Evolutionary conservation across 2,797 vertebrate species (phyloP), one percentile per base, ranked within the genome.

Genomic region (Gallinago stenura): DNA sequence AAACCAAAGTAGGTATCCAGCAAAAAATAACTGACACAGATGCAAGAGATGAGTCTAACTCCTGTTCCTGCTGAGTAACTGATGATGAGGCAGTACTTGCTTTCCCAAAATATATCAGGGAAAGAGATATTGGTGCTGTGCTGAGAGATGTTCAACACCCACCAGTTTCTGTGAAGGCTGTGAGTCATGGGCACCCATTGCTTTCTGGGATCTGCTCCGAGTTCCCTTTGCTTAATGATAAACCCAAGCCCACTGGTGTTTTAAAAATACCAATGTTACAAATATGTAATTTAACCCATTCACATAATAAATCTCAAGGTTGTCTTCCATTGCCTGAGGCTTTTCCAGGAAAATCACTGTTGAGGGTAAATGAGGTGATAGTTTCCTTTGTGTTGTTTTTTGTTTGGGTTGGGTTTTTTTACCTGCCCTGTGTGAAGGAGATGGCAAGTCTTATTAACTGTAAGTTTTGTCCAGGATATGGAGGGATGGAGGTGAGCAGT

Each of bases 11-110:
- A 82, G 53, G 11, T 80, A 43, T 15, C 28, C 28, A 37, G 66
- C 86, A 75, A 93, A 89, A 91, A 94, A 89, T 93, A 96, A 89
- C 93, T 90, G 93, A 66, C 93, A 93, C 66, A 77, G 83, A 92
- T 94, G 95, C 81, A 50, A 50, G 83, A 48, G 75, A 70, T 83
- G 81, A 93, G 60, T 66, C 68, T 41, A 58, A 73, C 58, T 96
- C 16, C 71, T 77, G 71, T 93, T 96, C 89, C 83, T 96, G 94
- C 95, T 96, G 94, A 96, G 93, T 92, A 96, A 97, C 91, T 69
- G 83, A 57, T 95, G 96, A 95, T 91, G 77, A 95, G 85, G 93
- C 94, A 95, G 58, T 53, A 72, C 83, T 95, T 51, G 83, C 66
- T 79, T 94, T 91, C 94, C 88, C 43, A 79, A 94, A 96, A 96